phyloP scores from a whole-genome alignment of 2,888 invertebrate species.

The Tupiocoris notatus region DNA sequence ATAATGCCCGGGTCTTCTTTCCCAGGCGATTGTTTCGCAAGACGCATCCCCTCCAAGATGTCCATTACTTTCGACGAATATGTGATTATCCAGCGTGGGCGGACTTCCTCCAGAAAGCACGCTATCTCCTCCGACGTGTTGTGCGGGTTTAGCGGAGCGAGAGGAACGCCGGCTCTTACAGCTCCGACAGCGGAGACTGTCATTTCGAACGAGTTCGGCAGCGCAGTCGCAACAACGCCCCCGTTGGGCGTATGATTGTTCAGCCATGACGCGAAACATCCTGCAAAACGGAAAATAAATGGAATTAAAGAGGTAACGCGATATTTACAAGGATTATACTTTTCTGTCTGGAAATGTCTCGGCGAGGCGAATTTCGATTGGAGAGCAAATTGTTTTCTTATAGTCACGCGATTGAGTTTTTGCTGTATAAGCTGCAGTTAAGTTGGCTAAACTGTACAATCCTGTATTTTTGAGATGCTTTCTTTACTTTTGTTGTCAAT shows the following conservation, averaged over 20 bases:
- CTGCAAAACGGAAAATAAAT: no score
- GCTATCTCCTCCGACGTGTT: conserved; percentile 60
- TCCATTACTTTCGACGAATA: conserved; percentile 43
- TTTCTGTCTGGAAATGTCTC: no score
- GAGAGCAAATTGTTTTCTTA: no score
- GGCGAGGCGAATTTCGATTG: no score
- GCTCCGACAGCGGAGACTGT: conserved; percentile 67
- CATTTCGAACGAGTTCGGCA: conserved; percentile 76
- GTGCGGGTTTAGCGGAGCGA: conserved; percentile 72
- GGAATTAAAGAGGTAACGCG: no score
- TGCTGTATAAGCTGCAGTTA: no score
- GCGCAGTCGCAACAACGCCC: conserved; percentile 67
- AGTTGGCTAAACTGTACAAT: no score
- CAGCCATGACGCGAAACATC: conserved; percentile 45
- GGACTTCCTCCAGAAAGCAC: conserved; percentile 17
- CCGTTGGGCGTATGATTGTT: conserved; percentile 57
- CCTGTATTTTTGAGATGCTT: no score
- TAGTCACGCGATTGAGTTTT: no score
- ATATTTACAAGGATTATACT: no score
- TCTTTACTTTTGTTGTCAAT: no score
- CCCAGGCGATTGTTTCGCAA: neutral
- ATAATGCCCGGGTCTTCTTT: conserved; percentile 41
- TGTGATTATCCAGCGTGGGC: conserved; percentile 44
- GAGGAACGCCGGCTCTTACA: conserved; percentile 66
- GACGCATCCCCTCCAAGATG: conserved; percentile 43